Evolutionary conservation across 2,797 vertebrate genomes (phyloP).

Genomic region (Anas flavirostris): DNA sequence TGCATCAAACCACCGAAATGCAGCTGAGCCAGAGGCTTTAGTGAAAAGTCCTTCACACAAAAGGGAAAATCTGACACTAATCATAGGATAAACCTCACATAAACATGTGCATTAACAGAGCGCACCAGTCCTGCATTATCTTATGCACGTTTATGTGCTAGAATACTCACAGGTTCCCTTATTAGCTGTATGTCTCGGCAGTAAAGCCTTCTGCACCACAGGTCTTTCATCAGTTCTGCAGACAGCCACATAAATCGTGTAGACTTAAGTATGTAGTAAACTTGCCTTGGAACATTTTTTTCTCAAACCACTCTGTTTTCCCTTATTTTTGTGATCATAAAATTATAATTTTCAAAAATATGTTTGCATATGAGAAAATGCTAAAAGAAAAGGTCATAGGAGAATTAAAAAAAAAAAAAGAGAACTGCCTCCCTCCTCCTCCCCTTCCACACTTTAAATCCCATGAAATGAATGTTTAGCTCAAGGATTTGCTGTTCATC

Average conservation of each 20-base stretch:
- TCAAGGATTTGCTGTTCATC: conserved; percentile 83
- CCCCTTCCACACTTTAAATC: conserved; percentile 67
- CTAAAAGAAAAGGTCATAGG: conserved; percentile 61
- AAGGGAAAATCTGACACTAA: conserved; percentile 29
- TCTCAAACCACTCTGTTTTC: background rate
- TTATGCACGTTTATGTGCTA: background rate
- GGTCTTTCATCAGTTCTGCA: background rate
- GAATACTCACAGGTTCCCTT: background rate
- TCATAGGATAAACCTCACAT: conserved; percentile 12
- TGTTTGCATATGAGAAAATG: conserved; percentile 60
- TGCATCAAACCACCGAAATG: background rate
- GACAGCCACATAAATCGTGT: background rate
- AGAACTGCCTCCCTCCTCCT: background rate
- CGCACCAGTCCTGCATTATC: background rate
- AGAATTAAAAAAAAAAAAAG: background rate
- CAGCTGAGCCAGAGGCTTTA: conserved; percentile 56
- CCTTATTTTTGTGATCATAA: conserved; percentile 31
- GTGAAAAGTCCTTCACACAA: conserved; percentile 25
- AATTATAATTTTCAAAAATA: conserved; percentile 60
- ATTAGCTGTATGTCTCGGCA: background rate
- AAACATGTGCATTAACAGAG: background rate
- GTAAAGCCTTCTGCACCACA: background rate
- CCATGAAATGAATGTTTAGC: conserved; percentile 84
- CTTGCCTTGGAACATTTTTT: background rate
- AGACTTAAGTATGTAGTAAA: background rate